Evolutionary conservation across 1,140 invertebrate species (phyloP), one percentile per base, ranked within the genome.

Genomic region (Harlomillsia oculata): DNA sequence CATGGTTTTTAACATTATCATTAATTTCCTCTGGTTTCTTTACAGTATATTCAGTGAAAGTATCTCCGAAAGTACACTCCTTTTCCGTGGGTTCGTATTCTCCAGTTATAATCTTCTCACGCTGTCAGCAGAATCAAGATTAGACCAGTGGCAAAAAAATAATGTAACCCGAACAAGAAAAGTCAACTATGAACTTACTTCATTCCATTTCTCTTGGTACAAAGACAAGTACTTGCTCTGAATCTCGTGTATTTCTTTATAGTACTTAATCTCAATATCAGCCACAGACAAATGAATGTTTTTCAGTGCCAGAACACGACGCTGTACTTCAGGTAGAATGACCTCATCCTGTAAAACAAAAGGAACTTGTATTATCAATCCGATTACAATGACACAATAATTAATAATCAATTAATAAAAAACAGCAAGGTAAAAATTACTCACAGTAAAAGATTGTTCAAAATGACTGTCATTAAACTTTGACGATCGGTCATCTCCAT

Each of bases 261-360:
- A 97, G 73, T 97, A 98, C 68, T 93, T 82, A 1, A 89, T 83
- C 74, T 99, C 94, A 37, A 96, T 79, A 64, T 90, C 81, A 2
- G 89, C 84, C 30, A 83, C 80, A 59, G 90, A 80, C 59, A 93
- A 73, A 71, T 98, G 95, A 3, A 97, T 69, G 67, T 93, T 89
- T 71, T 97, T 95, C 40, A 99, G 74, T 11, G 89, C 91, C 67
- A 87, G 85, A 25, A 99, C 78, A 64, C 92, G 80, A 60, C 85
- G 79, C 68, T 87, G 84, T 2, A 95, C 83, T 29, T 80, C 72
- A 34, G 80, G 76, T 30, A 89, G 89, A 57, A 92, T 72, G 28
- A 30, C 6, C 16, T 50, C 46, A 5, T 34, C n/a, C n/a, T n/a
- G n/a, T n/a, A n/a, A n/a, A n/a, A n/a, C n/a, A n/a, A n/a, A n/a